Base-by-base conservation (phyloP, 35 echinoderm and acorn worm genomes). In the Lytechinus pictus region DNA sequence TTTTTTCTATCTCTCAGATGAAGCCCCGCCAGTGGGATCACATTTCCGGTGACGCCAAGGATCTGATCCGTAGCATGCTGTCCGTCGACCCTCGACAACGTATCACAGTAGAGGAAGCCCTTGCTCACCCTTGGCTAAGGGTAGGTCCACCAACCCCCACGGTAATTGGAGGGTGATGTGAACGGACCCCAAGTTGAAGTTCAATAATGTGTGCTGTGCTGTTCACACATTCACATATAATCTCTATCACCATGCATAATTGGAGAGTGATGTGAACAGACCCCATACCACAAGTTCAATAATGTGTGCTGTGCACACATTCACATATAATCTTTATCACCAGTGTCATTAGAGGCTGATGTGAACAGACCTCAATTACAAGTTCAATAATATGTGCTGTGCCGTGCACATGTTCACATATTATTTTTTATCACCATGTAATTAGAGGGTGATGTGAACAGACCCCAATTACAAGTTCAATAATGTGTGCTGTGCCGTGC, bases 1-100 rank as follows among this genome's bases (percentile, higher is more conserved):
- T 79, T 79, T 24, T 3, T 24, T n/a, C n/a, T 5, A 72, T 72
- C 14, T 6, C 7, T 24, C 95, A 99, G 98, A 97, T 99, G 97
- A 99, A 99, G 93, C 96, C 97, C 27, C 96, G 97, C 19, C 98
- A 99, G 58, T 99, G 98, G 98, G 98, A 99, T 53, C 93, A 96
- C 61, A 92, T 99, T 72, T 99, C 98, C 55, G 97, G 97, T 53
- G 89, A 94, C 24, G 98, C 98, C n/a, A 99, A 99, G 95, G 98
- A 99, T 55, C 88, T 99, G 91, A 87, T 99, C 1, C 95, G 95
- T 13, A 97, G 95, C 91, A 99, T 99, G 98, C 95, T 99, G 53
- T 90, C 95, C 53, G 97, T 99, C 4, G 98, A 99, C 94, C 95
- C 97, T n/a, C 97, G 94, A 52, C 95, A 99, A 87, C 90, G 98